A percentile compares a stretch with the other conserved stretches of the same genome.
Evolutionary conservation across 2,113 vertebrate species (phyloP).

Genomic region (Prinia subflava): DNA sequence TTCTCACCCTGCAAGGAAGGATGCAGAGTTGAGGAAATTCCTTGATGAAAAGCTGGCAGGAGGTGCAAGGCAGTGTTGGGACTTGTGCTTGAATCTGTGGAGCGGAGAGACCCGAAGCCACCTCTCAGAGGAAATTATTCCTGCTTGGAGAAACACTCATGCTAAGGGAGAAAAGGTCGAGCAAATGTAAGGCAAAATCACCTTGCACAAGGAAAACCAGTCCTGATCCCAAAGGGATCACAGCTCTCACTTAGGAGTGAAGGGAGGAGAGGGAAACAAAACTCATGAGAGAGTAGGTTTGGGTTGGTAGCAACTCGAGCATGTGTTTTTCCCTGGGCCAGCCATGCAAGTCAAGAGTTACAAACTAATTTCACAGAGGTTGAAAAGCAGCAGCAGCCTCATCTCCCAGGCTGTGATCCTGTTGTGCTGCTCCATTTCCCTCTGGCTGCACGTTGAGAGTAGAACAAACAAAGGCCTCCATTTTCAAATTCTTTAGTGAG

Average conservation of each 20-base stretch:
- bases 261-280: neutral
- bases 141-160: accelerated
- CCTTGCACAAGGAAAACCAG: neutral
- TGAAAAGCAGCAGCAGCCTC: neutral
- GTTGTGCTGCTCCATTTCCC: neutral
- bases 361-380: neutral
- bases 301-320: neutral
- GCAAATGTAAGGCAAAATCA: accelerated
- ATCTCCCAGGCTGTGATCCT: neutral
- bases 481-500: neutral
- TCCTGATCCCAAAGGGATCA: neutral
- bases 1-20: neutral
- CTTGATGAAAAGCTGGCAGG: neutral
- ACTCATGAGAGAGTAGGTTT: neutral
- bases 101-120: accelerated
- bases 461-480: neutral
- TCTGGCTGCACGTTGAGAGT: accelerated
- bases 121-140: neutral
- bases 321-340: neutral
- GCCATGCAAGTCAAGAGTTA: neutral
- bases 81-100: neutral
- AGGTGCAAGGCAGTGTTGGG: accelerated
- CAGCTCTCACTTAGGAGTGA: neutral
- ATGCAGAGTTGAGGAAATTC: neutral
- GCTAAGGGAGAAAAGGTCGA: neutral